Conservation (phyloP, 2,888 invertebrate species). For the Lissocephala sabroskyi region DNA sequence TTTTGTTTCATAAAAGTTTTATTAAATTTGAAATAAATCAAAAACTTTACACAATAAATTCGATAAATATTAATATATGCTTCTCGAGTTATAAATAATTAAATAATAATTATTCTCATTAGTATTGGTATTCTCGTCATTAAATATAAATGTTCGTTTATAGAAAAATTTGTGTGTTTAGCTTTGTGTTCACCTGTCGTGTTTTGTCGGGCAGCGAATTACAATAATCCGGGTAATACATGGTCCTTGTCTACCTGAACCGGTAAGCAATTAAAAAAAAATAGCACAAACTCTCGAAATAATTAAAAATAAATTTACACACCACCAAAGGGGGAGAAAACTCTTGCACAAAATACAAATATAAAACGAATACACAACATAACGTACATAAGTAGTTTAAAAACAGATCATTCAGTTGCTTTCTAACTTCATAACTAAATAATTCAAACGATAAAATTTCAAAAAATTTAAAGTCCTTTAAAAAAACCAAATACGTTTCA, state of each 20-base stretch:
- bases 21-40: conserved; percentile 57
- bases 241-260: neutral
- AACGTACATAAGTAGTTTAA: conserved; percentile 20
- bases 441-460: conserved; percentile 2
- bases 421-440: conserved; percentile 33
- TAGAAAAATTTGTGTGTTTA: no score
- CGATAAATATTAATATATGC: conserved; percentile 58
- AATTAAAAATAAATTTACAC: neutral
- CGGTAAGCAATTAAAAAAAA: conserved; percentile 17
- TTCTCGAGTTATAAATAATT: conserved; percentile 50
- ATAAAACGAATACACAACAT: neutral
- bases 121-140: conserved; percentile 44
- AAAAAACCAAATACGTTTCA: no score
- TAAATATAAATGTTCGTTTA: conserved; percentile 29
- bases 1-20: conserved; percentile 56
- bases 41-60: conserved; percentile 57
- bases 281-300: neutral
- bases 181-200: conserved; percentile 13
- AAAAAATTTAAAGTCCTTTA: neutral
- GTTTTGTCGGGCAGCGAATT: conserved; percentile 46
- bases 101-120: conserved; percentile 51
- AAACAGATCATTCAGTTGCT: conserved; percentile 26
- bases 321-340: no score
- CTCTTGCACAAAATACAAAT: conserved; percentile 18
- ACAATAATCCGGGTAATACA: conserved; percentile 18